Conservation (phyloP, 2,797 vertebrate species). For the Merluccius polli region DNA sequence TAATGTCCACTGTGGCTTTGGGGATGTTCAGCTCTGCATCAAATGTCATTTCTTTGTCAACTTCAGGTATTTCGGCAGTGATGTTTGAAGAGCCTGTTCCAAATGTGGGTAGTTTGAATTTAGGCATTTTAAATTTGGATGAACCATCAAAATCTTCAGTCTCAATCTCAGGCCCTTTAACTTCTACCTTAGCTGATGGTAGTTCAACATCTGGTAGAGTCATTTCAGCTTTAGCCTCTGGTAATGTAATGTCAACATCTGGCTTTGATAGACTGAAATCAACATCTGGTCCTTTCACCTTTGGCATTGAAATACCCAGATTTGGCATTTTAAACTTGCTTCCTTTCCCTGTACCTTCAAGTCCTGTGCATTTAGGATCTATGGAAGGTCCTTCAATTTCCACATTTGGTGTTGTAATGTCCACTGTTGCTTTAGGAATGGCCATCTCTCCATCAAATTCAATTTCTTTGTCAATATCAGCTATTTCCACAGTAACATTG, state of each 20-base stretch:
- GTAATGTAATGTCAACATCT: conserved; percentile 21
- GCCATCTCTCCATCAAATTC: conserved; percentile 18
- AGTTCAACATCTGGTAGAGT: conserved; percentile 18
- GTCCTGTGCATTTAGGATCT: conserved; percentile 12
- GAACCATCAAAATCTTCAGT: conserved; percentile 21
- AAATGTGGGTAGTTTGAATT: conserved; percentile 69
- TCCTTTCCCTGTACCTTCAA: conserved; percentile 26
- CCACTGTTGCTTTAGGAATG: conserved; percentile 10
- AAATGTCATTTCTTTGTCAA: neutral
- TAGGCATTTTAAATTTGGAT: conserved; percentile 56
- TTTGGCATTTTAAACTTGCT: conserved; percentile 46
- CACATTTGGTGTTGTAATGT: accelerated
- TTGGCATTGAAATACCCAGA: conserved; percentile 44
- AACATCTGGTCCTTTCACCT: conserved; percentile 36
- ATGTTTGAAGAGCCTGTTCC: conserved; percentile 29
- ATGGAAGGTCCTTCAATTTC: neutral
- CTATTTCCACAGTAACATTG: neutral
- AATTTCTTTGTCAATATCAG: conserved; percentile 10
- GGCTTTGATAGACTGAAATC: conserved; percentile 33
- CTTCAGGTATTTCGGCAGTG: conserved; percentile 22
- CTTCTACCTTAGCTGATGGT: conserved; percentile 8
- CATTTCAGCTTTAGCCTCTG: conserved; percentile 20
- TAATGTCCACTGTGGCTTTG: conserved; percentile 5
- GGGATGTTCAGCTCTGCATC: neutral
- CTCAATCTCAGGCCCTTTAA: conserved; percentile 24